Base-by-base conservation (phyloP, 2,113 vertebrate genomes). In the Mirza zaza region DNA sequence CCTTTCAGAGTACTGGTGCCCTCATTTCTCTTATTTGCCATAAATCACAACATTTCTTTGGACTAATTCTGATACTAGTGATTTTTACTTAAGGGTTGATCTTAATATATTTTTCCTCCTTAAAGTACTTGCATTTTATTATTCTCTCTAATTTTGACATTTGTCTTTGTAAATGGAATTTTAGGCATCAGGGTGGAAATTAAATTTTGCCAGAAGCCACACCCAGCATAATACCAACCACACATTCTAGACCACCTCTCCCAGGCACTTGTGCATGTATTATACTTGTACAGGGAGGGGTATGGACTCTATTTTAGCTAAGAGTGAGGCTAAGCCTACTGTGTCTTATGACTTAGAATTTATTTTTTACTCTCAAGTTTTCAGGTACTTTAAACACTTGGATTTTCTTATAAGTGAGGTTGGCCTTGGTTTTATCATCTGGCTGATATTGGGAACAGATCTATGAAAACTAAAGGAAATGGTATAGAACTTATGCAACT, bases 71-170 rank as follows among this genome's bases (percentile, higher is more conserved):
- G 48, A 10, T 71, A 32, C 39, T 65, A 81, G 17, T 95, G 52
- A 67, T 71, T 87, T 97, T 92, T 85, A 71, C 29, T 67, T 67
- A 32, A 67, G 11, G 29, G 13, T 79, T 96, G 12, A 34, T 93
- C 27, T 67, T 93, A 50, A 50, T 83, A 45, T 27, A 27, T 68
- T 71, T 91, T 91, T 17, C 27, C 10, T 92, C 17, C 36, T 42
- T 70, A 45, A 86, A 86, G 5, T 87, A 42, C 73, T 91, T 89
- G 18, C 25, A 45, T 71, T 70, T 84, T 94, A 68, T 57, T 15
- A 59, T 90, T 63, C 12, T 73, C 13, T 93, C 27, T 55, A 36
- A 63, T 76, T 55, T 61, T 87, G 48, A 45, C 32, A 65, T 61
- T 87, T 97, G 21, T 52, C 18, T 94, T 80, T 70, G 34, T 85